These are phyloP conservation scores for Helleia helle DNA, from an alignment of 2,888 invertebrate species.

Conservation along the genomic window DNA sequence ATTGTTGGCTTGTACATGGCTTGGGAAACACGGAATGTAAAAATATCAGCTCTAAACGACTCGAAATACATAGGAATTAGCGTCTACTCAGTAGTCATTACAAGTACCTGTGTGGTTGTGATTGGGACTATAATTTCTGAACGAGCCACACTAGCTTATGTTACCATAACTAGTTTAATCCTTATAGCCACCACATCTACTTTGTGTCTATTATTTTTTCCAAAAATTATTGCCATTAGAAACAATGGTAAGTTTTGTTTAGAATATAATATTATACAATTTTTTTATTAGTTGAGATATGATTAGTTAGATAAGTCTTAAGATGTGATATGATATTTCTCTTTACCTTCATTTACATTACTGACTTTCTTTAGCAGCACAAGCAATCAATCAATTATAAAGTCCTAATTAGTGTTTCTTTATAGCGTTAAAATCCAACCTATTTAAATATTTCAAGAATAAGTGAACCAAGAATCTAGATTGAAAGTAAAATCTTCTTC, in stretches of 20 bases:
- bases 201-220: slow-evolving; percentile 88
- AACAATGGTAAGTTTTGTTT: slow-evolving; percentile 66
- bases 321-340: too few relatives aligned
- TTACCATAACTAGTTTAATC: slow-evolving; percentile 88
- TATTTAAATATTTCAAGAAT: too few relatives aligned
- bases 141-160: slow-evolving; percentile 84
- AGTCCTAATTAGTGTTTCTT: too few relatives aligned
- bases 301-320: too few relatives aligned
- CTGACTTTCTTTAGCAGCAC: too few relatives aligned
- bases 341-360: too few relatives aligned
- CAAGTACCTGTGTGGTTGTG: slow-evolving; percentile 89
- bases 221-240: slow-evolving; percentile 85
- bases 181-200: slow-evolving; percentile 90
- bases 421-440: too few relatives aligned
- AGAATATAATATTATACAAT: neutral
- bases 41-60: slow-evolving; percentile 93
- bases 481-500: too few relatives aligned
- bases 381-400: too few relatives aligned
- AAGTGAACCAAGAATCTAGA: too few relatives aligned
- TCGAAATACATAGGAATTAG: slow-evolving; percentile 95
- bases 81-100: slow-evolving; percentile 93
- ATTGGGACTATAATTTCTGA: slow-evolving; percentile 91
- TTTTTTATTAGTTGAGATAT: too few relatives aligned
- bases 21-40: slow-evolving; percentile 94
- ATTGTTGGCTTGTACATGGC: slow-evolving; percentile 96